These are phyloP conservation scores for Platyscapa corneri DNA, from an alignment of 1,140 invertebrate species.

Conservation along the genomic window DNA sequence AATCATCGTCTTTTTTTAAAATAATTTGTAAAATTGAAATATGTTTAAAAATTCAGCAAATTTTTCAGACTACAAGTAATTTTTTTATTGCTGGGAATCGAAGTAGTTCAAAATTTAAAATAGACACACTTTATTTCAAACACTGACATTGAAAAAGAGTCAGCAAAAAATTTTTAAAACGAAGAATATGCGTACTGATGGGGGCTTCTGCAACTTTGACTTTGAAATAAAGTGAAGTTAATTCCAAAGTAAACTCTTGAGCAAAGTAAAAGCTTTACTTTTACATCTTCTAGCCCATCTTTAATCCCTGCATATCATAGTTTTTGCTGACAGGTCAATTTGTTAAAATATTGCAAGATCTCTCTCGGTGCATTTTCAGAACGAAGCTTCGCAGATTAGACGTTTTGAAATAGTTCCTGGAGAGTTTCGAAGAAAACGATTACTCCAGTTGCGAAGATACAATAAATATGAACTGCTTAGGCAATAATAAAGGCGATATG, in stretches of 20 bases:
- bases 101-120: neutral
- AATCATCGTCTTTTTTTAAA: too few relatives aligned
- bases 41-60: too few relatives aligned
- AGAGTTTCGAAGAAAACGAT: neutral
- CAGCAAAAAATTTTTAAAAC: neutral
- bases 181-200: neutral
- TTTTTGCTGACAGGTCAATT: constrained; percentile 48
- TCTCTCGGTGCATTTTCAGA: neutral
- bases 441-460: neutral
- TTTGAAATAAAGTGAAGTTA: constrained; percentile 16
- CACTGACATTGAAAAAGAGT: neutral
- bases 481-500: neutral
- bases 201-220: neutral
- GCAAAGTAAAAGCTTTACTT: too few relatives aligned
- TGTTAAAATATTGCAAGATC: constrained; percentile 12
- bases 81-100: neutral
- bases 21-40: too few relatives aligned
- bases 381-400: neutral
- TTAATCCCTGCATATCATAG: too few relatives aligned
- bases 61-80: too few relatives aligned
- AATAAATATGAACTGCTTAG: neutral
- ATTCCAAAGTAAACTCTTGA: constrained; percentile 37
- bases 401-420: neutral
- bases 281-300: too few relatives aligned
- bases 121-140: neutral